Conservation (phyloP, 2,113 vertebrate genomes). For the Grantiella picta region DNA sequence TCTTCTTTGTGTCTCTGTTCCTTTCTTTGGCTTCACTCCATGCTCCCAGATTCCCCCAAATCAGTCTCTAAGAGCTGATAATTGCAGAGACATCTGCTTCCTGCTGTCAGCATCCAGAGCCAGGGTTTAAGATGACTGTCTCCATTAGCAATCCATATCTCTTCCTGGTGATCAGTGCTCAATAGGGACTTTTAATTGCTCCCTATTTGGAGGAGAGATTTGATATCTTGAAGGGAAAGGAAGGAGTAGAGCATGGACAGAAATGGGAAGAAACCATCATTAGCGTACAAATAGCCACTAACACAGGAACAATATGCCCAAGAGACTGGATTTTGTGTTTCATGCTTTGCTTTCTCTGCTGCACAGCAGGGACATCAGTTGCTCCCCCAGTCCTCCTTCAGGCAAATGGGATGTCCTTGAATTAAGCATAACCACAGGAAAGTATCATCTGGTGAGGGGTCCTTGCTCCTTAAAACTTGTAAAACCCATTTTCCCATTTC, state of each 20-base stretch:
- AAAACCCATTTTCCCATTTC: not conserved
- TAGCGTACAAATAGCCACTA: not conserved
- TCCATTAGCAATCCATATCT: not conserved
- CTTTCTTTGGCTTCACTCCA: not conserved
- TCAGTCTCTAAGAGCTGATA: not conserved
- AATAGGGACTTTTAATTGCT: not conserved
- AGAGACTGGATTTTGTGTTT: not conserved
- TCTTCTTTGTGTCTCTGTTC: not conserved
- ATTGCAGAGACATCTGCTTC: not conserved
- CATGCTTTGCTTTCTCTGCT: not conserved
- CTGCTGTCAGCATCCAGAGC: not conserved
- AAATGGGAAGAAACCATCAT: not conserved
- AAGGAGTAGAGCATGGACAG: not conserved
- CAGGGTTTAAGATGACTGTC: not conserved
- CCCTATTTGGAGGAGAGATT: not conserved
- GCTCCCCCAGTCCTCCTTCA: not conserved
- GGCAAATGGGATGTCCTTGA: not conserved
- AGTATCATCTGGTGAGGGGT: not conserved
- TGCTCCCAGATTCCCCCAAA: not conserved
- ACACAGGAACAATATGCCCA: not conserved
- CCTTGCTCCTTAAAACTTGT: not conserved
- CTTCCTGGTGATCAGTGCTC: not conserved
- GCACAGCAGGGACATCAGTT: not conserved
- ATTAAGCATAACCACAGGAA: not conserved
- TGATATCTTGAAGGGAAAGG: not conserved